Conservation (phyloP, 2,888 invertebrate species). For the Eubasilissa splendida region DNA sequence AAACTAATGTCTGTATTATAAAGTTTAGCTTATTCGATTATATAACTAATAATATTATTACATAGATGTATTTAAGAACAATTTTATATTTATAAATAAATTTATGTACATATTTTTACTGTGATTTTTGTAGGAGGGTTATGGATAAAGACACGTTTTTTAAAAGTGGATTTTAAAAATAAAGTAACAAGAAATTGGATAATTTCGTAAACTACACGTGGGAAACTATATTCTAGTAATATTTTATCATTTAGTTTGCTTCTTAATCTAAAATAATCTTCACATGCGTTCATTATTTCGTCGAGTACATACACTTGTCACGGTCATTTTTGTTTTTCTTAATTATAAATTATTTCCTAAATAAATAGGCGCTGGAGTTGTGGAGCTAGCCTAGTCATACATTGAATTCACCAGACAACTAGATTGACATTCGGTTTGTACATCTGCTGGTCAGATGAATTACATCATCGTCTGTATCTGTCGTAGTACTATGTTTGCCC, state of each 20-base stretch:
- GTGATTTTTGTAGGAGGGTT: constrained; percentile 45
- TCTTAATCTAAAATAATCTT: neutral
- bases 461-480: neutral
- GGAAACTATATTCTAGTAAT: neutral
- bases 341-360: neutral
- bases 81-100: constrained; percentile 47
- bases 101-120: constrained; percentile 53
- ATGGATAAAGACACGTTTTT: constrained; percentile 39
- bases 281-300: neutral
- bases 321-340: neutral
- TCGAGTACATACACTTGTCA: neutral
- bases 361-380: neutral
- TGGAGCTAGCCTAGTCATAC: neutral
- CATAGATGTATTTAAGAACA: neutral
- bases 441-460: constrained; percentile 9
- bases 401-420: neutral
- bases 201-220: constrained; percentile 6
- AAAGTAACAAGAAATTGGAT: constrained; percentile 14
- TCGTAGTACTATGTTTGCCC: neutral
- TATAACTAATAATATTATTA: neutral
- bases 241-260: neutral
- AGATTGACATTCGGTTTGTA: neutral
- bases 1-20: constrained; percentile 10
- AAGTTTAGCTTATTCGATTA: constrained; percentile 24
- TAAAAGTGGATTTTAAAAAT: constrained; percentile 39